Evolutionary conservation across 2,113 vertebrate species (phyloP), one percentile per base, ranked within the genome.

Genomic region (Delphinus delphis): DNA sequence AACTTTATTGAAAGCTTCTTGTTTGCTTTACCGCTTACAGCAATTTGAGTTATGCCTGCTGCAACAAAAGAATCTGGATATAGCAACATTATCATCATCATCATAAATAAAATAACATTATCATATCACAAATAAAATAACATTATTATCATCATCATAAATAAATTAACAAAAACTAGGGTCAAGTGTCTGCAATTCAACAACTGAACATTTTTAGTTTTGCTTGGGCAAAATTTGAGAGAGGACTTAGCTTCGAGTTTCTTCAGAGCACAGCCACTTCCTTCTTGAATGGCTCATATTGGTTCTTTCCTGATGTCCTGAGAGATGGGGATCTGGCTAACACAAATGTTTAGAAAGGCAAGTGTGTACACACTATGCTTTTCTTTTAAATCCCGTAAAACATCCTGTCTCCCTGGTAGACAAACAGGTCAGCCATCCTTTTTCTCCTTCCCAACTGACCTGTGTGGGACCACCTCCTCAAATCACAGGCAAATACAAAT

Each of bases 401-500:
- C 88, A 96, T 65, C 41, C 80, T 74, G 94, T 63, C 55, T 96
- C 62, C 87, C 65, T 86, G 93, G 96, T 88, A 97, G 97, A 97
- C 95, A 98, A 98, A 97, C 84, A 96, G 96, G 93, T 74, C 90
- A 97, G 90, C 71, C 85, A 97, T 88, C 97, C 95, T 98, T 95
- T 87, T 97, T 98, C 97, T 98, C 95, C 95, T 98, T 97, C 95
- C 76, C 96, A 97, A 95, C 95, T 98, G 97, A 98, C 98, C 96
- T 98, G 93, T 96, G 96, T 96, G 97, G 95, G 97, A 98, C 97
- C 97, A 98, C 98, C 97, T 98, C 97, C 97, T 98, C 97, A 98
- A 98, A 97, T 97, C 90, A 97, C 95, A 98, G 98, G 98, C 96
- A 41, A 41, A 41, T 41, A 41, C 41, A 41, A 41, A 41, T 41